Base-by-base conservation (phyloP, 2,888 invertebrate genomes). In the Netelia inedita region DNA sequence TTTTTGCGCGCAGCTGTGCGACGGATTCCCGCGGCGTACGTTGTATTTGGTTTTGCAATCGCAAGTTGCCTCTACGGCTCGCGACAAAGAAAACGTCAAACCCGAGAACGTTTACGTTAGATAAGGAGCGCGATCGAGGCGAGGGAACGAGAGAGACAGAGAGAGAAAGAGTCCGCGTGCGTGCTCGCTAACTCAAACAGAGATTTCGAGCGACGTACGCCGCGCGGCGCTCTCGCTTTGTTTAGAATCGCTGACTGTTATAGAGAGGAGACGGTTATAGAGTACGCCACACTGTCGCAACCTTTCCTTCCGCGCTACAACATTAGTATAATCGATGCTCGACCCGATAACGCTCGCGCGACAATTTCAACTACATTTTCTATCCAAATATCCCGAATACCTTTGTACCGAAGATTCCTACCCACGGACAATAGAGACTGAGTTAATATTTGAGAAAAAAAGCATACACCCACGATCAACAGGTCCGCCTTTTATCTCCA, bases 211-310 rank as follows among this genome's bases (percentile, higher is more conserved):
- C 79, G 61, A 16, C 74, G 73, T 69, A 61, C 76, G 75, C 82
- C 79, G 35, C 87, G 35, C 35, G 35, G 35, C 35, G 61, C 82
- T 78, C 82, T 59, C 86, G 89, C 91, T 91, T 91, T 91, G 91
- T 91, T 91, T 89, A 79, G 87, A 88, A 89, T 89, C 87, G 90
- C 88, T 91, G 90, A 91, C 90, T 87, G 88, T 88, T 89, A 89
- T 91, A 85, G 86, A 88, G 90, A 90, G 6, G 35, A 35, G 35
- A 35, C 35, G 35, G 1, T 35, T 35, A 35, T 35, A 55, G 69
- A 28, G 69, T n/a, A 43, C 41, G 21, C n/a, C n/a, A 21, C 14
- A 50, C 69, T 71, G 28, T 71, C 55, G 69, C 69, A 71, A 71
- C 55, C 55, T 53, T 14, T 14, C n/a, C 53, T n/a, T 53, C 16